Conservation (phyloP, 2,888 invertebrate species). For the Scaptomyza reducta region DNA sequence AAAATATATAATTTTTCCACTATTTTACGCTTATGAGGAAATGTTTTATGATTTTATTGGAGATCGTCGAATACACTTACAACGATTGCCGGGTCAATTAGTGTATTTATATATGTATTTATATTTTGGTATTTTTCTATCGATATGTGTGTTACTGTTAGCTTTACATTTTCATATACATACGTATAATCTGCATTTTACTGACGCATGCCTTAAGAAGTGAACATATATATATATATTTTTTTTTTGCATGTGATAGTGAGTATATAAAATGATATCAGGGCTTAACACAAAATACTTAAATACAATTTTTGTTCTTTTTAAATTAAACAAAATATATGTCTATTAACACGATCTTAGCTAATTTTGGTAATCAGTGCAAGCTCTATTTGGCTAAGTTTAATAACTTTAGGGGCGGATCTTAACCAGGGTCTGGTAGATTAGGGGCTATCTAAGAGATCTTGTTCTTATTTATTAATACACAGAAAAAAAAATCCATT, state of each 20-base stretch:
- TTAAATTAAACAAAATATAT: too few relatives aligned
- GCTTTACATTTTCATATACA: too few relatives aligned
- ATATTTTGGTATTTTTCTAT: neutral
- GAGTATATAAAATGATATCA: too few relatives aligned
- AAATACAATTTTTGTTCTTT: too few relatives aligned
- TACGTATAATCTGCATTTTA: neutral
- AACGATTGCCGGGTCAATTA: neutral
- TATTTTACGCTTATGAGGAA: too few relatives aligned
- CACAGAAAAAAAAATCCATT: neutral
- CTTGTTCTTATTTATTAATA: constrained; percentile 1
- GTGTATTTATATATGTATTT: neutral
- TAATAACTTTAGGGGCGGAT: constrained; percentile 61
- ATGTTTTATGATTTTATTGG: too few relatives aligned
- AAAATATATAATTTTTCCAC: too few relatives aligned
- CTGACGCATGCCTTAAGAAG: too few relatives aligned
- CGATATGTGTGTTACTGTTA: neutral
- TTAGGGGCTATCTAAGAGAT: constrained; percentile 18
- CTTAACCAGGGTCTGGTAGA: constrained; percentile 58
- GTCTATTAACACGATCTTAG: too few relatives aligned
- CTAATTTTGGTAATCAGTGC: neutral
- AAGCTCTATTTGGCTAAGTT: constrained; percentile 35
- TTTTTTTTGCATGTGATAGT: too few relatives aligned
- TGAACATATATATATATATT: too few relatives aligned
- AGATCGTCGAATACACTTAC: neutral
- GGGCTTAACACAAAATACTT: too few relatives aligned